Conservation (phyloP, 2,888 invertebrate genomes). For the Ferrisia virgata region DNA sequence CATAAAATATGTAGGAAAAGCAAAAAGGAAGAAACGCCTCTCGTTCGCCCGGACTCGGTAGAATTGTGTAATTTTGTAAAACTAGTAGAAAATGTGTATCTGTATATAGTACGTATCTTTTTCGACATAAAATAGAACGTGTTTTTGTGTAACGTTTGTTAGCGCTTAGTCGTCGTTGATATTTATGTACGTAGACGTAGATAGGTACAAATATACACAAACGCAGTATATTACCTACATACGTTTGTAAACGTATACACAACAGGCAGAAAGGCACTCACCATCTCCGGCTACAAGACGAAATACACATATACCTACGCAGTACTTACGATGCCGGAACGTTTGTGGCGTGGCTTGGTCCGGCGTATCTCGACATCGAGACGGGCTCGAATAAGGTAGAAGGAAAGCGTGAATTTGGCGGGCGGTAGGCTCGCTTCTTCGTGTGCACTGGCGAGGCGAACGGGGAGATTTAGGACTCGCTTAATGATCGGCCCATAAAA, state of each 20-base stretch:
- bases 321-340: too few species aligned
- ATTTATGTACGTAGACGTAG: too few species aligned
- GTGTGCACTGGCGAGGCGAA: too few species aligned
- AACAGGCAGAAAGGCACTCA: too few species aligned
- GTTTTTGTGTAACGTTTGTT: not conserved
- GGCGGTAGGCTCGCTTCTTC: not conserved
- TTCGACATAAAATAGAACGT: conserved; percentile 6
- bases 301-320: too few species aligned
- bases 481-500: conserved; percentile 33
- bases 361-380: not conserved
- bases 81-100: conserved; percentile 6
- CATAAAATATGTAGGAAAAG: too few species aligned
- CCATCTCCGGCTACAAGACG: not conserved
- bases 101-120: too few species aligned
- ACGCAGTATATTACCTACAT: too few species aligned
- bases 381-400: not conserved
- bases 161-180: not conserved
- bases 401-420: conserved; percentile 10
- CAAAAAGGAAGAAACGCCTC: not conserved
- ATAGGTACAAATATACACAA: not conserved
- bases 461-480: not conserved
- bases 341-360: not conserved
- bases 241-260: too few species aligned
- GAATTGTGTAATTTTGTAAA: conserved; percentile 26
- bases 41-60: not conserved